Conservation (phyloP, 2,888 invertebrate species). For the Tortrix viridana region DNA sequence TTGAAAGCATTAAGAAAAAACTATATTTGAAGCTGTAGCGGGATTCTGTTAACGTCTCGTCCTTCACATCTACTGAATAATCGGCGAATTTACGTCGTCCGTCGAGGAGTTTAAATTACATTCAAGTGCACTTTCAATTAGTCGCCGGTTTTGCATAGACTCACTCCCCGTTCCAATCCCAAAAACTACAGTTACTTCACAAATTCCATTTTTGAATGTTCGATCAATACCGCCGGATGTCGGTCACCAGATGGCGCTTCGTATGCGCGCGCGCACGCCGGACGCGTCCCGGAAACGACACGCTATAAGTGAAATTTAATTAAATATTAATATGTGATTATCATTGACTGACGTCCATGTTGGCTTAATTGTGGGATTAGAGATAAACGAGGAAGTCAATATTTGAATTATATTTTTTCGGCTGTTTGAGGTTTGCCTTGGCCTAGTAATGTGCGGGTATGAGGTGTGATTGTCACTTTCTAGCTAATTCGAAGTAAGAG, state of each 20-base stretch:
- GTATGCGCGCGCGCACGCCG: constrained; percentile 65
- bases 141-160: not conserved
- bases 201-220: constrained; percentile 38
- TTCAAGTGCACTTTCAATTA: too few relatives aligned
- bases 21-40: too few relatives aligned
- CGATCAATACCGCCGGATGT: constrained; percentile 43
- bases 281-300: constrained; percentile 58
- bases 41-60: too few relatives aligned
- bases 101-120: too few relatives aligned
- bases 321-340: constrained; percentile 67
- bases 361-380: constrained; percentile 22
- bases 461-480: not conserved
- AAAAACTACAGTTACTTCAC: constrained; percentile 23
- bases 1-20: too few relatives aligned
- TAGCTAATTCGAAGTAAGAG: not conserved
- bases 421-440: not conserved
- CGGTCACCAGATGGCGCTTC: constrained; percentile 58
- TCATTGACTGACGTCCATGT: constrained; percentile 42
- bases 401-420: not conserved
- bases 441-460: not conserved
- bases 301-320: constrained; percentile 67
- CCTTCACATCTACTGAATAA: too few relatives aligned
- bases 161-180: not conserved
- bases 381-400: not conserved
- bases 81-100: too few relatives aligned